Evolutionary conservation across 2,113 vertebrate genomes (phyloP).

Genomic region (Myxocyprinus asiaticus): DNA sequence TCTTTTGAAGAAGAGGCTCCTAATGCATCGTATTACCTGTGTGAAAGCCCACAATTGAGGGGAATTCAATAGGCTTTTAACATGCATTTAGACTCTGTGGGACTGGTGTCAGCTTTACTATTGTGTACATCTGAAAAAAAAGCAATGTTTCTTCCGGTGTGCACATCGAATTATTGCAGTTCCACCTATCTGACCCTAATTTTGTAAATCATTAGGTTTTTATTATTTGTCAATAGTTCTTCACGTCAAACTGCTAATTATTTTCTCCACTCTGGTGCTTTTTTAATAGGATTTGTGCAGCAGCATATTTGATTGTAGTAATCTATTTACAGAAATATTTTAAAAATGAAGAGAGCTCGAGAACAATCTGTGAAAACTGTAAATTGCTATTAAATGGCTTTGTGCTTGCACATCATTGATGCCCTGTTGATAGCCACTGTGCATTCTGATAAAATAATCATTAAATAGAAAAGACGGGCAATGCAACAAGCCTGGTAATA

Average conservation of each 20-base stretch:
- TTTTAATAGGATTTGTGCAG: slow-evolving; percentile 44
- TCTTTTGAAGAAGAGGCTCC: slow-evolving; percentile 52
- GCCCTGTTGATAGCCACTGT: slow-evolving; percentile 4
- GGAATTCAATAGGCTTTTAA: slow-evolving; percentile 56
- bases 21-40: slow-evolving; percentile 53
- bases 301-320: slow-evolving; percentile 33
- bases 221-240: slow-evolving; percentile 38
- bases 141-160: slow-evolving; percentile 25
- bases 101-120: slow-evolving; percentile 43
- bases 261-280: slow-evolving; percentile 24
- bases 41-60: slow-evolving; percentile 47
- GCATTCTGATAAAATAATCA: slow-evolving; percentile 24
- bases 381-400: slow-evolving; percentile 1
- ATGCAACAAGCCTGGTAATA: slow-evolving; percentile 4
- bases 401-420: slow-evolving; percentile 1
- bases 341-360: slow-evolving; percentile 11
- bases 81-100: slow-evolving; percentile 41
- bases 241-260: slow-evolving; percentile 28
- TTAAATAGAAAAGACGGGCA: slow-evolving; percentile 13
- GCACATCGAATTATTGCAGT: slow-evolving; percentile 41
- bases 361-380: slow-evolving; percentile 16
- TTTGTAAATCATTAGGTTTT: slow-evolving; percentile 43
- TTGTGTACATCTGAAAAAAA: slow-evolving; percentile 36
- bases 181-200: slow-evolving; percentile 22
- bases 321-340: slow-evolving; percentile 34